Evolutionary conservation across 2,797 vertebrate genomes (phyloP), one percentile per base, ranked within the genome.

Genomic region (Anas acuta): DNA sequence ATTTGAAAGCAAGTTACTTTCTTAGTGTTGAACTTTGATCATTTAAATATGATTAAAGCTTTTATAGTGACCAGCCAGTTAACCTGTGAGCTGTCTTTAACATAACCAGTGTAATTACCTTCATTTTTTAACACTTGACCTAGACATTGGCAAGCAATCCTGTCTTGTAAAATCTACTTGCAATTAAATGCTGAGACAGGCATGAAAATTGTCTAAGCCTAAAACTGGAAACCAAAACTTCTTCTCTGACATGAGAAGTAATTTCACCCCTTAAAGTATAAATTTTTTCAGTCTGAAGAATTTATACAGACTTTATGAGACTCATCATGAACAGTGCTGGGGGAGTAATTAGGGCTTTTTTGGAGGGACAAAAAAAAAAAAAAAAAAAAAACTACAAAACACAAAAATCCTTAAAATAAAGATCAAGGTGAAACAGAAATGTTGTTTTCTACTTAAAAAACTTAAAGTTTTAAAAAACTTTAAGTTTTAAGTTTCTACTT

Each of bases 81-180:
- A 45, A 15, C 62, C 33, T 65, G 19, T 77, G 43, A 8, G 12
- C 49, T 93, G n/a, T 74, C 49, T 64, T 67, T 74, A 54, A 57
- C 12, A 26, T 45, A 84, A 64, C 16, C 11, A 41, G 22, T 71
- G 60, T 53, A 62, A 90, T 86, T 70, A 37, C 47, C 35, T 93
- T 84, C 5, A 33, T 57, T 93, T 93, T 84, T 92, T 25, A 83
- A 65, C 53, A 54, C 43, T 85, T 94, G 71, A 61, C 56, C 5
- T 15, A 65, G 35, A 33, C 13, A 17, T 22, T 85, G 54, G 65
- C 25, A 80, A 82, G 57, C 58, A 83, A 61, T 89, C 20, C 49
- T 15, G 32, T 57, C 33, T 17, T 90, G 56, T 37, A 93, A 94
- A 89, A 84, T 11, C 16, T 65, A 54, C n/a, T 61, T 77, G 35